Percentiles rank a stretch among this genome's conserved stretches.
Evolutionary conservation across 2,113 vertebrate species (phyloP).

Genomic region (Gambusia holbrooki): DNA sequence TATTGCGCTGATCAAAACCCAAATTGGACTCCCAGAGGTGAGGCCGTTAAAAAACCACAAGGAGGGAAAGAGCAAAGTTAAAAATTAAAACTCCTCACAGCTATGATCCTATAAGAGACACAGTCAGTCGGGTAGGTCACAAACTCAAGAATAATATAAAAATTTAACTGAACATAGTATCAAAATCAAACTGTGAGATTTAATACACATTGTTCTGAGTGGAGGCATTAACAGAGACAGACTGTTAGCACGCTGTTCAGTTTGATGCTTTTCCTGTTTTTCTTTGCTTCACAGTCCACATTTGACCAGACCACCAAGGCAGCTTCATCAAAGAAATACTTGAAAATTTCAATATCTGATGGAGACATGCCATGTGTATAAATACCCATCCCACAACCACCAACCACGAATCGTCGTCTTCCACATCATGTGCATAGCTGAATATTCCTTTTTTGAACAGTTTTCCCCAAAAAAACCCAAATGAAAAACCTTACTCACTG

Average conservation of each 20-base stretch:
- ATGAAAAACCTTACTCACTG: background rate
- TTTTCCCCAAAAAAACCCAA: background rate
- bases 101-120: background rate
- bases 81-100: conserved; percentile 14
- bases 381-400: background rate
- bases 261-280: background rate
- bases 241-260: background rate
- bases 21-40: background rate
- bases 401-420: background rate
- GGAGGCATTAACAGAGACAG: background rate
- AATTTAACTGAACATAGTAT: background rate
- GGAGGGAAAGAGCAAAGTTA: background rate
- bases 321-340: background rate
- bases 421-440: background rate
- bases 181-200: background rate
- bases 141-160: too few relatives aligned
- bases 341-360: background rate
- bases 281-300: too few relatives aligned
- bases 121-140: too few relatives aligned
- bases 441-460: background rate
- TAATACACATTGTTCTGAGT: background rate
- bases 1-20: background rate
- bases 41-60: too few relatives aligned
- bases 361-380: background rate
- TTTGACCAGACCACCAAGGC: too few relatives aligned